These are phyloP conservation scores for Cyanoramphus novaezelandiae DNA, from an alignment of 2,113 vertebrate genomes.

Conservation along the genomic window DNA sequence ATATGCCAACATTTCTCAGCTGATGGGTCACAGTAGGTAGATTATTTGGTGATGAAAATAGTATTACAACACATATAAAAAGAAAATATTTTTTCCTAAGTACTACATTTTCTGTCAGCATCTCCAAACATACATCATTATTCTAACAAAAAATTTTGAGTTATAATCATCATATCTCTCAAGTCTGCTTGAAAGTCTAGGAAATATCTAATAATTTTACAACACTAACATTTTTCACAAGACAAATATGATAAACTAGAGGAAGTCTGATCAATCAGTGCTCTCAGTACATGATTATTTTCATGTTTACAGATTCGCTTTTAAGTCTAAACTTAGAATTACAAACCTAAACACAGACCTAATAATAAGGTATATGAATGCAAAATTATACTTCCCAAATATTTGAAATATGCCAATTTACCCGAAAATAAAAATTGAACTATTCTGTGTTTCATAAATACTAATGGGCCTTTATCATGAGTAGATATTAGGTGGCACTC, in stretches of 20 bases:
- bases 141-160: background rate
- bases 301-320: background rate
- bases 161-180: background rate
- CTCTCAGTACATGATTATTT: background rate
- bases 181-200: background rate
- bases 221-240: background rate
- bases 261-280: background rate
- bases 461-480: background rate
- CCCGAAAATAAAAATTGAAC: background rate
- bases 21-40: background rate
- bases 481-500: background rate
- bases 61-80: background rate
- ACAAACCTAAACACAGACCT: background rate
- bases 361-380: background rate
- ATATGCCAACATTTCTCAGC: background rate
- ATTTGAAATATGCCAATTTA: background rate
- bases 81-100: background rate
- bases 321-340: background rate
- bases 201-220: background rate
- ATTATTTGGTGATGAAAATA: background rate
- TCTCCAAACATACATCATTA: background rate
- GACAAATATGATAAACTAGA: background rate
- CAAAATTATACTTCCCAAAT: background rate
- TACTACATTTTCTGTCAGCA: background rate
- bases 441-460: background rate